phyloP scores from a whole-genome alignment of 2,888 invertebrate genomes.

The Myopa testacea region DNA sequence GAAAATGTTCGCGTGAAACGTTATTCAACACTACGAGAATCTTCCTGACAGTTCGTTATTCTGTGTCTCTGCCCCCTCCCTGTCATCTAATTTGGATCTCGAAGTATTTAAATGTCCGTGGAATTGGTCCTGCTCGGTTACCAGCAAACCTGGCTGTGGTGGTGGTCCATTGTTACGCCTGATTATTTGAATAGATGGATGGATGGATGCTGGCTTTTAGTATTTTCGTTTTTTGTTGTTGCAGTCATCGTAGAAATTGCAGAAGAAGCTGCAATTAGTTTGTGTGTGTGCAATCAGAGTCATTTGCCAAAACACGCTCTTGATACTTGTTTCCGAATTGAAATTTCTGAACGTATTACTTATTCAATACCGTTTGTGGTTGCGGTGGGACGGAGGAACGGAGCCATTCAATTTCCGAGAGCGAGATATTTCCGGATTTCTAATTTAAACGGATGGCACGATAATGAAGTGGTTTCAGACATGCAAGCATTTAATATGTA shows the following conservation, averaged over 20 bases:
- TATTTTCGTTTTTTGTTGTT: not conserved
- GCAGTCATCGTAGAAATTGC: not conserved
- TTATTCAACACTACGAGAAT: not conserved
- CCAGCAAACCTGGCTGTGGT: not conserved
- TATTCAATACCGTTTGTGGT: constrained; percentile 25
- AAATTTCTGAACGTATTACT: constrained; percentile 33
- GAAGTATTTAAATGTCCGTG: not conserved
- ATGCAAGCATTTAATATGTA: constrained; percentile 26
- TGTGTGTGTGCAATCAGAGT: not conserved
- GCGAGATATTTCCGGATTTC: constrained; percentile 14
- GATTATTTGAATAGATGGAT: not conserved
- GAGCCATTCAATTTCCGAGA: not conserved
- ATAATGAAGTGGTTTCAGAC: constrained; percentile 33
- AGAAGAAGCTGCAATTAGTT: constrained; percentile 32
- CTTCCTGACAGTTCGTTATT: not conserved
- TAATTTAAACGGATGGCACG: constrained; percentile 25
- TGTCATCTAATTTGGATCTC: not conserved
- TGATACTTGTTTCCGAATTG: constrained; percentile 26
- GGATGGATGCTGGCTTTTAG: not conserved
- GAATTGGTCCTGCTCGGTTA: not conserved
- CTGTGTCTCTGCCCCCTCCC: not conserved
- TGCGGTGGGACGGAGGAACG: not conserved
- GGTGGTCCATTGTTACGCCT: constrained; percentile 12
- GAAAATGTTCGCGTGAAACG: constrained; percentile 9
- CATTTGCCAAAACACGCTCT: not conserved